Evolutionary conservation across 2,888 invertebrate genomes (phyloP).

Genomic region (Empis stercorea): DNA sequence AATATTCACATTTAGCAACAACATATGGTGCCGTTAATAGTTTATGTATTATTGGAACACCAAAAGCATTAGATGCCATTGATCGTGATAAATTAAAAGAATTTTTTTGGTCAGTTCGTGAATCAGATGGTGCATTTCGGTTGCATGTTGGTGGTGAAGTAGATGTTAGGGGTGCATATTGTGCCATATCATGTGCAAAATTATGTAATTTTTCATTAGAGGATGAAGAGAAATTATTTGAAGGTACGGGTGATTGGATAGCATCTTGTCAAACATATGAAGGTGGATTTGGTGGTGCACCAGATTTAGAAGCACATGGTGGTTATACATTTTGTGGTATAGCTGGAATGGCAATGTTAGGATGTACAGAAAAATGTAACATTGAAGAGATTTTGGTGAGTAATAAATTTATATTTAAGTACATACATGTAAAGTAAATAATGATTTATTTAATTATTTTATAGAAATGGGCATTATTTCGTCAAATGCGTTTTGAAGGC

Average conservation of each 20-base stretch:
- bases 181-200: slow-evolving; percentile 83
- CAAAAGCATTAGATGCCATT: slow-evolving; percentile 75
- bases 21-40: slow-evolving; percentile 96
- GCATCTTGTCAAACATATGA: slow-evolving; percentile 95
- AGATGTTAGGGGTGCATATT: slow-evolving; percentile 93
- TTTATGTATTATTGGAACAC: slow-evolving; percentile 77
- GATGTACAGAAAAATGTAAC: slow-evolving; percentile 61
- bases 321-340: slow-evolving; percentile 98
- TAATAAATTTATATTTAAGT: not conserved
- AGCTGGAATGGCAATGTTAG: slow-evolving; percentile 74
- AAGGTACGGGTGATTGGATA: slow-evolving; percentile 85
- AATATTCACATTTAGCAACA: slow-evolving; percentile 85
- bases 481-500: slow-evolving; percentile 90
- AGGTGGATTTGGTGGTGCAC: slow-evolving; percentile 91
- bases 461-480: slow-evolving; percentile 73
- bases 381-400: slow-evolving; percentile 54
- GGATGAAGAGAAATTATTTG: slow-evolving; percentile 62
- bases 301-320: slow-evolving; percentile 95
- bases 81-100: slow-evolving; percentile 55
- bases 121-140: slow-evolving; percentile 78
- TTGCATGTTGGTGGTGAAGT: slow-evolving; percentile 88
- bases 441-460: slow-evolving; percentile 14
- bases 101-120: slow-evolving; percentile 66
- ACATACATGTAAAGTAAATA: not conserved
- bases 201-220: slow-evolving; percentile 54